Percentiles rank a stretch among this genome's conserved stretches.
phyloP scores from a whole-genome alignment of 2,113 vertebrate genomes.

The Boulengeromyrus knoepffleri region DNA sequence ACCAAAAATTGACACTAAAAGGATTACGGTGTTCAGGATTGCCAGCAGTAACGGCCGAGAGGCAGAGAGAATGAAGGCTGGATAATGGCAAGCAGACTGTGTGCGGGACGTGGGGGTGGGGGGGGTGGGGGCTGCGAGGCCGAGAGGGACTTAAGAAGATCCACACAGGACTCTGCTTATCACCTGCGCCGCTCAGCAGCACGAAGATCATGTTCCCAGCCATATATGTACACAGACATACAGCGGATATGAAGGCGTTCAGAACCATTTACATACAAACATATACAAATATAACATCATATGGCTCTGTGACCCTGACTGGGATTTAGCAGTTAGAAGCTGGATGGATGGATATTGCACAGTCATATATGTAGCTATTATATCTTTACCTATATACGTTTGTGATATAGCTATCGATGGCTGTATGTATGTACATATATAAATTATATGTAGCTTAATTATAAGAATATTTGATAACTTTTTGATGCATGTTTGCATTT shows the following conservation, averaged over 20 bases:
- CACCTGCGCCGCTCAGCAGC: constrained; percentile 66
- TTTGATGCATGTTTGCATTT: not conserved
- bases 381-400: not conserved
- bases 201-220: not conserved
- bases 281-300: not conserved
- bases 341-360: not conserved
- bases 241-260: not conserved
- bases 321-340: not conserved
- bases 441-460: not conserved
- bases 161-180: constrained; percentile 78
- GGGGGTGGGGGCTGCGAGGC: constrained; percentile 52
- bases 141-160: constrained; percentile 81
- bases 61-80: constrained; percentile 73
- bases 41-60: constrained; percentile 83
- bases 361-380: not conserved
- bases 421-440: not conserved
- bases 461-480: not conserved
- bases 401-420: not conserved
- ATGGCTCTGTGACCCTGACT: not conserved
- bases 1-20: constrained; percentile 85
- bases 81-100: constrained; percentile 68
- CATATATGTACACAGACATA: not conserved
- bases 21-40: constrained; percentile 96
- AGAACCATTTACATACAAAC: not conserved
- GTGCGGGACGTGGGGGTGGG: constrained; percentile 48